phyloP scores from a whole-genome alignment of 2,797 vertebrate species.

The Phataginus tetradactyla region DNA sequence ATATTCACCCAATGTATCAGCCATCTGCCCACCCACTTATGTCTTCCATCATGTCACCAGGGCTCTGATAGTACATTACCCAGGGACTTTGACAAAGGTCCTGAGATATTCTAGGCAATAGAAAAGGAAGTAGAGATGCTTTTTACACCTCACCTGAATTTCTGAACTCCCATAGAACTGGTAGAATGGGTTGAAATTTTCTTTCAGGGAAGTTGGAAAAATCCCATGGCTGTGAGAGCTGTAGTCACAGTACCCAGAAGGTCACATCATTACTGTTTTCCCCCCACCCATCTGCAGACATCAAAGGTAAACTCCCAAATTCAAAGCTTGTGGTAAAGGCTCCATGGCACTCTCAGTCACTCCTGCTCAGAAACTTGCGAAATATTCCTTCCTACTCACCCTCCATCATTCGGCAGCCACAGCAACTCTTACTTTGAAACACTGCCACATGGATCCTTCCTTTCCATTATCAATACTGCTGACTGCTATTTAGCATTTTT shows the following conservation, averaged over 20 bases:
- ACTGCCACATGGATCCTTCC: background rate
- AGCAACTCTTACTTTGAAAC: background rate
- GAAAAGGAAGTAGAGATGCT: background rate
- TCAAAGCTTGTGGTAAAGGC: background rate
- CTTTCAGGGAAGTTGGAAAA: background rate
- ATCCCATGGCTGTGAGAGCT: background rate
- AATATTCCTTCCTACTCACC: background rate
- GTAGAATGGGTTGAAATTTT: background rate
- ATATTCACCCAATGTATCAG: background rate
- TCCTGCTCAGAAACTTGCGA: background rate
- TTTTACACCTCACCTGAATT: background rate
- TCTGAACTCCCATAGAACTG: background rate
- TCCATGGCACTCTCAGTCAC: background rate
- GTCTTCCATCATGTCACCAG: background rate
- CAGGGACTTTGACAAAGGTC: background rate
- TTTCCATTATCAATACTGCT: background rate
- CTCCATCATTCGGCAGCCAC: background rate
- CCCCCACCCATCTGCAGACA: background rate
- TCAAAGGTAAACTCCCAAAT: background rate
- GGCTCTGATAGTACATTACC: background rate
- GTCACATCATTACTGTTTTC: background rate
- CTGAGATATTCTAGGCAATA: background rate
- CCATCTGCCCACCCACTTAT: background rate
- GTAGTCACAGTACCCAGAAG: background rate
- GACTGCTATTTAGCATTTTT: background rate